phyloP scores from a whole-genome alignment of 1,140 invertebrate genomes.

The Cephus cinctus region DNA sequence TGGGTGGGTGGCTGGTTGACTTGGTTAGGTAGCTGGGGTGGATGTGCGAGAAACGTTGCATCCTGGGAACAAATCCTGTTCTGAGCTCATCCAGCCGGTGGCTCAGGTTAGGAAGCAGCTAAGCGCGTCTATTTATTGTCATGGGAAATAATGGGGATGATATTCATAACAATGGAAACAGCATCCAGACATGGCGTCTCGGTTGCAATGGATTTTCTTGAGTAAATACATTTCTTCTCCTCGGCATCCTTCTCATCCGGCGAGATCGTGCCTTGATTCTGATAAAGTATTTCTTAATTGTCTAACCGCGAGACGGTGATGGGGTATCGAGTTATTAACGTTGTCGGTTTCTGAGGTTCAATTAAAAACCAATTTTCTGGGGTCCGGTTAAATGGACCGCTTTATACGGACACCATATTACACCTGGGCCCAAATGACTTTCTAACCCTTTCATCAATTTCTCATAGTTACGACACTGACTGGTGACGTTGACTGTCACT shows the following conservation, averaged over 20 bases:
- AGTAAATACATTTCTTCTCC: neutral
- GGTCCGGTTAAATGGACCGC: slow-evolving; percentile 32
- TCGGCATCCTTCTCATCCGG: neutral
- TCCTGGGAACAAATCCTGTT: slow-evolving; percentile 26
- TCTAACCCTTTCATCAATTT: no score
- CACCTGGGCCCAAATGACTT: no score
- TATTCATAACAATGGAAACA: neutral
- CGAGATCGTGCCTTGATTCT: neutral
- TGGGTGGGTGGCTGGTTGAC: slow-evolving; percentile 10
- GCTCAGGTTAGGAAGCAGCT: no score
- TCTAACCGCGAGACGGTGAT: no score
- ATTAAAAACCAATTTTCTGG: slow-evolving; percentile 39
- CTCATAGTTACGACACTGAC: no score
- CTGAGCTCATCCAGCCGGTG: no score
- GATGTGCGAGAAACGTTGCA: slow-evolving; percentile 30
- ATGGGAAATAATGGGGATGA: slow-evolving; percentile 17
- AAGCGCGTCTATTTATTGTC: slow-evolving; percentile 21
- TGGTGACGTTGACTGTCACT: no score
- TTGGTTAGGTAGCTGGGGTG: slow-evolving; percentile 13
- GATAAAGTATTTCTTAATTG: no score
- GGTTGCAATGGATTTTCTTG: neutral
- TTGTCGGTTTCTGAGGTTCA: slow-evolving; percentile 28
- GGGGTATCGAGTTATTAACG: slow-evolving; percentile 24
- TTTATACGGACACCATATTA: no score
- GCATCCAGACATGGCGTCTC: neutral